Evolutionary conservation across 2,113 vertebrate genomes (phyloP), one percentile per base, ranked within the genome.

Genomic region (Misgurnus mizolepis): DNA sequence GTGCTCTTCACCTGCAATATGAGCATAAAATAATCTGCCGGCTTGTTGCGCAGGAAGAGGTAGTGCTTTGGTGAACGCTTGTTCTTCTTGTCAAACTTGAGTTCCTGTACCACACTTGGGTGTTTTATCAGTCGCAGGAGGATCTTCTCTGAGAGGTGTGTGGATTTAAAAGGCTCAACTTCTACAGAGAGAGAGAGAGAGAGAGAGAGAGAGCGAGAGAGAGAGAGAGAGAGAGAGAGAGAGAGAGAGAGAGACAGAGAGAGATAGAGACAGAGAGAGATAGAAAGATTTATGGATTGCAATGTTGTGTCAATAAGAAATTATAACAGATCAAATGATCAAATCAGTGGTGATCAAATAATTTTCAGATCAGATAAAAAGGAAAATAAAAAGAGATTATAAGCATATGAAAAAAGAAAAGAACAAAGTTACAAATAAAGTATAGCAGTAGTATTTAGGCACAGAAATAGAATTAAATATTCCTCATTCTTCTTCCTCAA

Each of bases 131-230:
- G 94, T 7, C 96, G 89, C 80, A 99, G 92, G 64, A 99, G 90
- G 89, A 99, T 98, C 93, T 98, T 99, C 87, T 98, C 97, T 0
- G 97, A 98, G 82, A 99, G 92, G 85, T 96, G 94, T 11, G 93
- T 92, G 0, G 89, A 82, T 87, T 97, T 96, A 83, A 99, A 98
- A 70, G 96, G 96, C 80, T 98, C 97, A 80, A 99, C 95, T 86
- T 99, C 97, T 98, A 84, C 43, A 0, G 4, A 50, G 18, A 82
- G 47, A 17, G 22, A 62, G 73, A 34, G 17, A 34, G 11, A 6
- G 64, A 85, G n/a, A 17, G 22, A 62, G 73, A 34, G 17, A 34
- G 11, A 6, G 64, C 84, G n/a, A 0, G 4, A 50, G 18, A 82
- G 47, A 17, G 22, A 62, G 73, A 34, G 17, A 34, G 11, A 6